These are phyloP conservation scores for Steatornis caripensis DNA, from an alignment of 2,113 vertebrate species.

Conservation along the genomic window DNA sequence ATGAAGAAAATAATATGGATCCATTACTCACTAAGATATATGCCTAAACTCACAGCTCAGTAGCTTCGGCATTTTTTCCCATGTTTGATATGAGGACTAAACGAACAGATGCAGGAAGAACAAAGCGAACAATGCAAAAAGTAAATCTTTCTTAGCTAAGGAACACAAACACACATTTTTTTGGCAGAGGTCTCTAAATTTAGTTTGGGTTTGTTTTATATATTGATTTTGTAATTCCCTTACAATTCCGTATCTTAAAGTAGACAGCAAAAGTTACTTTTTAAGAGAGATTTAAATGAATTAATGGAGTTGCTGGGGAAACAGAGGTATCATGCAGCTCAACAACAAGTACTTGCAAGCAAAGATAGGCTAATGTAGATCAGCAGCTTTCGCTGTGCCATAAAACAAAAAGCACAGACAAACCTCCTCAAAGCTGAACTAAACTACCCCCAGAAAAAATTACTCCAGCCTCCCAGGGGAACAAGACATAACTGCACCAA, in stretches of 20 bases:
- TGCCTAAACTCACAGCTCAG: background rate
- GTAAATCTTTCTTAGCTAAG: background rate
- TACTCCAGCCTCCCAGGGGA: slow-evolving; percentile 15
- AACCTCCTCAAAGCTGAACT: slow-evolving; percentile 3
- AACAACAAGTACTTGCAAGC: background rate
- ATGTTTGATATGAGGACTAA: background rate
- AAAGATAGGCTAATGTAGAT: background rate
- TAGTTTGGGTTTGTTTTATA: slow-evolving; percentile 6
- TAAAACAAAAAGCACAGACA: slow-evolving; percentile 19
- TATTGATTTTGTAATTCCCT: slow-evolving; percentile 53
- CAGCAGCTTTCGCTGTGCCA: background rate
- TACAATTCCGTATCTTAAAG: background rate
- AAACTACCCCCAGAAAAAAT: slow-evolving; percentile 27
- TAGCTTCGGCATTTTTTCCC: background rate
- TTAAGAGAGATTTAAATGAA: slow-evolving; percentile 32
- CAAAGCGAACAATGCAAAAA: background rate
- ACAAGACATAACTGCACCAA: background rate
- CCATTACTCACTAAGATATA: background rate
- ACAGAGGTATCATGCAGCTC: background rate
- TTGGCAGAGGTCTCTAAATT: slow-evolving; percentile 5
- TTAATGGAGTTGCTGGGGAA: slow-evolving; percentile 22
- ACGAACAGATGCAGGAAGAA: background rate
- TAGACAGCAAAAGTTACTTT: slow-evolving; percentile 34
- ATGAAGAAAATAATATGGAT: background rate
- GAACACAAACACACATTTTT: background rate